Base-by-base conservation (phyloP, 2,113 vertebrate species). In the Ploceus nigricollis region DNA sequence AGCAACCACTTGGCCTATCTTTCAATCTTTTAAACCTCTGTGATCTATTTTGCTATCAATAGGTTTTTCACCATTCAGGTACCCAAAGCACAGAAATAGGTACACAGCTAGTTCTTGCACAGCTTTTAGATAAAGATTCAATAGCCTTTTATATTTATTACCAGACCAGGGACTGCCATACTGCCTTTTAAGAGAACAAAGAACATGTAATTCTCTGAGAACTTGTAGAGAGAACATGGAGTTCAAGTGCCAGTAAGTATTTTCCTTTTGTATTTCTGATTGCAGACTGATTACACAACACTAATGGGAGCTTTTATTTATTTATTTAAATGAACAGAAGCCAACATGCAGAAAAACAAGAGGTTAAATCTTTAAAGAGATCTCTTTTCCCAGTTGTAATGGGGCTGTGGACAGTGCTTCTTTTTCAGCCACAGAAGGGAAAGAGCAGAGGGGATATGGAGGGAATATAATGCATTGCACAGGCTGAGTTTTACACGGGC, bases 11-110 rank as follows among this genome's bases (percentile, higher is more conserved):
- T 91, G 70, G 66, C 28, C 35, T 72, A 22, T 45, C 82, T 69
- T 90, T 94, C 58, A 76, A 11, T 69, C 63, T 91, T 94, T 85
- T 57, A 93, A 91, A 88, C 27, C 50, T 76, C 56, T 85, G 73
- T 30, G 37, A 80, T 91, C 65, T 60, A 31, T 75, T 80, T 83
- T 84, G 39, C 57, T 77, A 69, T 40, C 80, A 83, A 71, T 44
- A 68, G 37, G 12, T 50, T 84, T 87, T 53, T 64, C 61, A 64
- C 22, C 66, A 50, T 66, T 89, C n/a, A 60, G 53, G n/a, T 63
- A 68, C 8, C 31, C 53, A 90, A 71, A 90, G 58, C 37, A 79
- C 50, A 64, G 45, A 79, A 64, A 93, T 20, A 79, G 20, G 25
- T 33, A 64, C 28, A 20, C 31, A 92, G 70, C 2, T 47, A 79